Percentiles rank a stretch among this genome's conserved stretches.
Evolutionary conservation across 2,888 invertebrate species (phyloP).

Genomic region (Theretra japonica): DNA sequence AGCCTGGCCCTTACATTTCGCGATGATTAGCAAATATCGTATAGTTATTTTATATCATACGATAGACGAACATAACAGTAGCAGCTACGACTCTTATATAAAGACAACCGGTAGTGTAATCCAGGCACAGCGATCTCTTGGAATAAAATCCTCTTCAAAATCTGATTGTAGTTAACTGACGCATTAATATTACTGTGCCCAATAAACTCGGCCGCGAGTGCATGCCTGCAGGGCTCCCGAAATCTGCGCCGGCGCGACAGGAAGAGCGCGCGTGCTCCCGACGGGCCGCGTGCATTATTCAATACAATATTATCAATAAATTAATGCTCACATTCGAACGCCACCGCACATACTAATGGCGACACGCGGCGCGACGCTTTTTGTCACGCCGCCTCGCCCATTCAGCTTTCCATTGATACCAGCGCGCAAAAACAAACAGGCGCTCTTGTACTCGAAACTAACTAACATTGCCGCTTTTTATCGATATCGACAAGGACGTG

Average conservation of each 20-base stretch:
- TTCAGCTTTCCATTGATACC: slow-evolving; percentile 81
- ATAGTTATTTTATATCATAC: no score
- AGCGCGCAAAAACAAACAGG: slow-evolving; percentile 66
- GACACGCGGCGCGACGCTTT: slow-evolving; percentile 78
- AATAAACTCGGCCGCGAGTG: slow-evolving; percentile 14
- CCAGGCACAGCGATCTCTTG: no score
- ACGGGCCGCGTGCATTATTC: slow-evolving; percentile 70
- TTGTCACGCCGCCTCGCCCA: slow-evolving; percentile 61
- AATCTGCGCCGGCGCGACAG: slow-evolving; percentile 53
- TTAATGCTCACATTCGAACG: slow-evolving; percentile 78
- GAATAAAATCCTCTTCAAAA: no score
- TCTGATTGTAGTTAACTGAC: not conserved
- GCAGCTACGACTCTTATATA: no score
- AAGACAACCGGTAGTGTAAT: no score
- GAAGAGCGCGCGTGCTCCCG: slow-evolving; percentile 73
- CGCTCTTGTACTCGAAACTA: slow-evolving; percentile 63
- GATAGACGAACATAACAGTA: no score
- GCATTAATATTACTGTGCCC: not conserved
- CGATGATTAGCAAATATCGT: no score
- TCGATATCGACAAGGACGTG: slow-evolving; percentile 68
- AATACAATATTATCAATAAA: slow-evolving; percentile 80
- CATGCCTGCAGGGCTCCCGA: slow-evolving; percentile 35
- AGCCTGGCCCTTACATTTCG: no score
- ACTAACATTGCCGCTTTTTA: slow-evolving; percentile 68
- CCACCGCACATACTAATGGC: slow-evolving; percentile 80